These are phyloP conservation scores for Aurelia sp. DNA, from an alignment of 30 jellyfish, hydroid and myxozoan species.

Conservation along the genomic window DNA sequence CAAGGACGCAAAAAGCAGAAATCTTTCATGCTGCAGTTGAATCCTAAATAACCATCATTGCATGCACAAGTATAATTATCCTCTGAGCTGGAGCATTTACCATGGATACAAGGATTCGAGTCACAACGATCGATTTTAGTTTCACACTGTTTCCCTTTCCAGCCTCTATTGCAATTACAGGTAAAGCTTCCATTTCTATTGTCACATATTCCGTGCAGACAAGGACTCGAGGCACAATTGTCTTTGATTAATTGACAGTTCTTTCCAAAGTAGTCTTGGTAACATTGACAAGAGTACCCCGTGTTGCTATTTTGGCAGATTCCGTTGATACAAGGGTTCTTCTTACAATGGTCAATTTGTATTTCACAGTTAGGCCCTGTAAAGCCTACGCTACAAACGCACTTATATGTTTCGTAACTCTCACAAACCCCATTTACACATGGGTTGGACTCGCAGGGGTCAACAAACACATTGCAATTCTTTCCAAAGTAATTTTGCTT, in stretches of 20 bases:
- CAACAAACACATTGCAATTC: constrained; percentile 28
- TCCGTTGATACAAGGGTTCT: constrained; percentile 67
- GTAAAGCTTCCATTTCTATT: constrained; percentile 21
- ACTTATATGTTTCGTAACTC: constrained; percentile 2
- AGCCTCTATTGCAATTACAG: constrained; percentile 46
- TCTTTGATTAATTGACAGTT: constrained; percentile 15
- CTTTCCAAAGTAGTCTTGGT: constrained; percentile 28
- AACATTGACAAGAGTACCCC: constrained; percentile 62
- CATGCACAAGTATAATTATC: constrained; percentile 30
- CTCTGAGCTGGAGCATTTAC: constrained; percentile 21
- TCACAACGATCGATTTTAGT: constrained; percentile 33
- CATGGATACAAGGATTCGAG: constrained; percentile 34
- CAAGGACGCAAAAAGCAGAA: constrained; percentile 46
- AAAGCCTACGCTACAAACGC: constrained; percentile 53
- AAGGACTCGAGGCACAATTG: constrained; percentile 52
- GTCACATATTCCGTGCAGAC: constrained; percentile 42
- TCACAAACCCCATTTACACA: constrained; percentile 43
- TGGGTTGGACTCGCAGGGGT: constrained; percentile 55
- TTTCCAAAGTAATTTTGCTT: constrained; percentile 7
- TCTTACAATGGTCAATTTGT: constrained; percentile 23
- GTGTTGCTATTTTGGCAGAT: constrained; percentile 23
- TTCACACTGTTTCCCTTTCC: constrained; percentile 50
- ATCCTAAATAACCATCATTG: constrained; percentile 58
- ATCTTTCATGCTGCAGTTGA: constrained; percentile 30
- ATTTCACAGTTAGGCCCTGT: constrained; percentile 51